Evolutionary conservation across 2,113 vertebrate genomes (phyloP).

Genomic region (Pangasianodon hypophthalmus): DNA sequence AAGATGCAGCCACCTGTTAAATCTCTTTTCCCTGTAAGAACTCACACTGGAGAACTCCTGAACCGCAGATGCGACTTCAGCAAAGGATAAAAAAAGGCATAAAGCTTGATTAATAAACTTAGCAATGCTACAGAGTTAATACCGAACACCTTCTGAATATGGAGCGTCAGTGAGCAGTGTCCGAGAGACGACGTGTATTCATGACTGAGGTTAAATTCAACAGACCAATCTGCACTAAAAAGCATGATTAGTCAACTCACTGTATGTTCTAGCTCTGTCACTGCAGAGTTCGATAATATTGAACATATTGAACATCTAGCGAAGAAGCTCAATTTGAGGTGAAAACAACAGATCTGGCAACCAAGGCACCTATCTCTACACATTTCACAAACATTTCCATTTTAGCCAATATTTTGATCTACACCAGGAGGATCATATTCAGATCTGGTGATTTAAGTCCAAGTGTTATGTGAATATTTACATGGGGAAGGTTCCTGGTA

Average conservation of each 20-base stretch:
- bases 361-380: background rate
- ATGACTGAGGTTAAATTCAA: background rate
- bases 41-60: background rate
- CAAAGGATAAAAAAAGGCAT: background rate
- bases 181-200: background rate
- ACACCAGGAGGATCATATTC: background rate
- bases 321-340: background rate
- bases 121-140: background rate
- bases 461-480: background rate
- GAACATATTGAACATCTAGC: too few species aligned
- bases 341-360: background rate
- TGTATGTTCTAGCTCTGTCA: too few species aligned
- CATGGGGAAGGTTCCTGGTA: background rate
- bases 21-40: constrained; percentile 2
- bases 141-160: background rate
- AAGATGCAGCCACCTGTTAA: constrained; percentile 51
- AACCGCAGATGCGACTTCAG: background rate
- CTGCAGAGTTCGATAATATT: too few species aligned
- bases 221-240: too few species aligned
- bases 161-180: too few species aligned
- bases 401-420: background rate
- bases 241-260: too few species aligned
- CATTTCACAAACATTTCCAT: background rate
- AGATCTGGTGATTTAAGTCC: background rate
- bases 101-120: background rate